Percentiles rank a stretch among this genome's conserved stretches.
These are phyloP conservation scores for Leucoptera coffeella DNA, from an alignment of 2,888 invertebrate genomes.

Conservation along the genomic window DNA sequence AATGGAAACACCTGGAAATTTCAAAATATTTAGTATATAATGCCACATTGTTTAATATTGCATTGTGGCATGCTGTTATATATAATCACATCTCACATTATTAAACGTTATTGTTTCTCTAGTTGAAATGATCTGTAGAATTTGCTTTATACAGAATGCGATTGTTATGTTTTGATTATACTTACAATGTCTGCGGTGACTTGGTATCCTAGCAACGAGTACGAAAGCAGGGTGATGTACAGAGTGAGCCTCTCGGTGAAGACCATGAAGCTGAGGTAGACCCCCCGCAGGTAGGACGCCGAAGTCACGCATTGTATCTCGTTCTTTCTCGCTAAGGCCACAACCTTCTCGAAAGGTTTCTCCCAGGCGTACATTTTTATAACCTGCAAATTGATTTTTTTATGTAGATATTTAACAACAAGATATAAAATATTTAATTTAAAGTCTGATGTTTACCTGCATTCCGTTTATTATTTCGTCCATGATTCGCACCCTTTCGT, in stretches of 20 bases:
- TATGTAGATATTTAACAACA: neutral
- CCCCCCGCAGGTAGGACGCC: conserved; percentile 59
- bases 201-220: conserved; percentile 61
- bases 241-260: conserved; percentile 82
- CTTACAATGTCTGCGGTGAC: conserved; percentile 51
- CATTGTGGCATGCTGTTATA: neutral
- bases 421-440: neutral
- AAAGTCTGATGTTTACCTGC: conserved; percentile 57
- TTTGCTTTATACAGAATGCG: too few relatives aligned
- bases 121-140: too few relatives aligned
- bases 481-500: conserved; percentile 87
- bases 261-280: conserved; percentile 67
- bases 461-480: conserved; percentile 91
- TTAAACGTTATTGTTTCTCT: too few relatives aligned
- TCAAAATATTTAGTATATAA: neutral
- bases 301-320: conserved; percentile 58
- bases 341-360: conserved; percentile 79
- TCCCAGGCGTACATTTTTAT: conserved; percentile 99
- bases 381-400: conserved; percentile 48
- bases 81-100: too few relatives aligned
- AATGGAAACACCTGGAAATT: conserved; percentile 51
- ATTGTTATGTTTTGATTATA: too few relatives aligned
- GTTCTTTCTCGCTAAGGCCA: conserved; percentile 66
- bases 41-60: neutral
- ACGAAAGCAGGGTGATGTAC: conserved; percentile 73